Evolutionary conservation across 35 echinoderm and acorn worm species (phyloP).

Genomic region (Apostichopus japonicus): DNA sequence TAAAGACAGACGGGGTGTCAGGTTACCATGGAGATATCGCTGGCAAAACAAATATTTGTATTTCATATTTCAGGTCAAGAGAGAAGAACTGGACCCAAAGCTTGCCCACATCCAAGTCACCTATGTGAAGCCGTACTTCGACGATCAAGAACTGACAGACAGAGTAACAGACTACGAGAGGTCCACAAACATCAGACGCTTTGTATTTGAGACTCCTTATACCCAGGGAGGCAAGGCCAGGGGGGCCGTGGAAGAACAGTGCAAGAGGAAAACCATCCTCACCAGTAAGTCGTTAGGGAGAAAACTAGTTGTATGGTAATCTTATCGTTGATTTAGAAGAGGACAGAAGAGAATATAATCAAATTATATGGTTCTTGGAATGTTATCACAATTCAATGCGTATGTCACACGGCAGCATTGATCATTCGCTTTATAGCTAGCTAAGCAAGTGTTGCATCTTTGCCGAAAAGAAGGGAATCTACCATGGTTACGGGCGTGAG

Average conservation of each 20-base stretch:
- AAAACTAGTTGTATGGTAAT: too few species aligned
- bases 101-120: constrained; percentile 94
- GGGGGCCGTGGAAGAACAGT: constrained; percentile 85
- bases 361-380: too few species aligned
- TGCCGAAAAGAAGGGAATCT: too few species aligned
- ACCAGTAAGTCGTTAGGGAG: constrained; percentile 73
- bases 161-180: constrained; percentile 80
- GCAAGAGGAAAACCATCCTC: constrained; percentile 87
- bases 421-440: too few species aligned
- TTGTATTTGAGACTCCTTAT: constrained; percentile 98
- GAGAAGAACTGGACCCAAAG: constrained; percentile 68
- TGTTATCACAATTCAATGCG: too few species aligned
- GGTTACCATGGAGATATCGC: not conserved
- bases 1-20: too few species aligned
- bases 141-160: constrained; percentile 77
- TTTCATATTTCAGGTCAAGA: constrained; percentile 66
- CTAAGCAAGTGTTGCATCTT: too few species aligned
- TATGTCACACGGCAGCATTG: too few species aligned
- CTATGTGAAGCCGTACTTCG: constrained; percentile 94
- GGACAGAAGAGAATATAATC: too few species aligned
- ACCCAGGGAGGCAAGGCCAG: constrained; percentile 85
- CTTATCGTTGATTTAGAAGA: too few species aligned
- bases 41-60: not conserved
- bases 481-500: too few species aligned
- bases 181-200: constrained; percentile 90